Conservation (phyloP, 2,888 invertebrate species). For the Ctenicera cuprea region DNA sequence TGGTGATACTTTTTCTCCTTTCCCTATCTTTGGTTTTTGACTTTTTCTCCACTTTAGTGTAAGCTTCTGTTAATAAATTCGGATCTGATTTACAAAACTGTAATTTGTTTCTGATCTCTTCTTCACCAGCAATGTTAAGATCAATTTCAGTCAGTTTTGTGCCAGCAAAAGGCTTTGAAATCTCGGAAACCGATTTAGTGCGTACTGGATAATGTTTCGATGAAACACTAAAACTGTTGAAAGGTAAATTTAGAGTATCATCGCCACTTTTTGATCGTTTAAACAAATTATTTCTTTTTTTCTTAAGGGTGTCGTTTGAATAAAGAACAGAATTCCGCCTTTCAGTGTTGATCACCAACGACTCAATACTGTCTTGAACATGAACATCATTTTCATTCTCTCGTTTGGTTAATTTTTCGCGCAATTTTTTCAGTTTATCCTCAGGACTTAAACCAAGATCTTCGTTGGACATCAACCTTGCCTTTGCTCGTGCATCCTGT, state of each 20-base stretch:
- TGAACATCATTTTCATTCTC: conserved; percentile 60
- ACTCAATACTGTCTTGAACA: conserved; percentile 63
- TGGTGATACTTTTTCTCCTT: conserved; percentile 87
- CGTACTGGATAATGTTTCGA: conserved; percentile 51
- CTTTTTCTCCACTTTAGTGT: conserved; percentile 65
- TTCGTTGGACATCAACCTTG: conserved; percentile 82
- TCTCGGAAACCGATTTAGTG: conserved; percentile 67
- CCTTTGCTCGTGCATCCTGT: conserved; percentile 77
- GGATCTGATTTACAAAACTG: conserved; percentile 70
- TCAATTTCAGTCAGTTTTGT: conserved; percentile 34
- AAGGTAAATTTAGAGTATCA: conserved; percentile 51
- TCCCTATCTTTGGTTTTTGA: conserved; percentile 78
- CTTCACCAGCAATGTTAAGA: conserved; percentile 27
- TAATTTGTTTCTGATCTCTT: conserved; percentile 36
- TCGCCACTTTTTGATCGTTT: conserved; percentile 67
- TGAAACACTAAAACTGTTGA: conserved; percentile 44
- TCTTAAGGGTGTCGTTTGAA: conserved; percentile 67
- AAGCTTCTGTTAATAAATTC: conserved; percentile 66
- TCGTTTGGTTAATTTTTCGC: conserved; percentile 69
- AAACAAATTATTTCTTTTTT: conserved; percentile 65
- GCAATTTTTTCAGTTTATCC: conserved; percentile 77
- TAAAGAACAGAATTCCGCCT: conserved; percentile 65
- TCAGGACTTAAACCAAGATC: conserved; percentile 84
- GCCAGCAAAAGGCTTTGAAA: conserved; percentile 54
- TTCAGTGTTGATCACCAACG: conserved; percentile 65